These are phyloP conservation scores for Epinotia brunnichana DNA, from an alignment of 2,888 invertebrate genomes.

Conservation along the genomic window DNA sequence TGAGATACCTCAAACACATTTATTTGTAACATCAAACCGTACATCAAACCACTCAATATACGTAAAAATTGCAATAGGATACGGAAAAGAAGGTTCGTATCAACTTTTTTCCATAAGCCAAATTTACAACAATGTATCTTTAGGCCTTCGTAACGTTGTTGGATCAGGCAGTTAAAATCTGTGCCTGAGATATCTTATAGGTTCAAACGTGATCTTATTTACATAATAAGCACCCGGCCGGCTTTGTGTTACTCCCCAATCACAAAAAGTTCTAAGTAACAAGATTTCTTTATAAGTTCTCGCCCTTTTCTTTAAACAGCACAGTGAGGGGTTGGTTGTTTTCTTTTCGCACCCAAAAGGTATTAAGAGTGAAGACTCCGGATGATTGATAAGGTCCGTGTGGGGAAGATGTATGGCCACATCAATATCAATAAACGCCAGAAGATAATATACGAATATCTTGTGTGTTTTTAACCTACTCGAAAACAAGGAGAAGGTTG, in stretches of 20 bases:
- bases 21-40: too few relatives aligned
- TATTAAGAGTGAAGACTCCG: conserved; percentile 66
- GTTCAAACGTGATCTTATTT: conserved; percentile 73
- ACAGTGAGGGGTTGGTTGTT: conserved; percentile 62
- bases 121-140: conserved; percentile 61
- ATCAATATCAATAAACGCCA: conserved; percentile 44
- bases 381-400: conserved; percentile 73
- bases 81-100: conserved; percentile 51
- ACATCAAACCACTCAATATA: neutral
- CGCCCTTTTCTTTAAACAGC: neutral
- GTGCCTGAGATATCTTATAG: conserved; percentile 66
- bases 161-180: conserved; percentile 71
- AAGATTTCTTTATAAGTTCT: neutral
- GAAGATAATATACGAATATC: conserved; percentile 25
- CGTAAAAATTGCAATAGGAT: conserved; percentile 47
- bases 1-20: too few relatives aligned
- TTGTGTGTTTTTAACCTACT: conserved; percentile 1
- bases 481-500: neutral
- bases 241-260: neutral
- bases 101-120: conserved; percentile 66
- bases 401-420: conserved; percentile 68
- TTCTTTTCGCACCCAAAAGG: conserved; percentile 55
- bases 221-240: conserved; percentile 66
- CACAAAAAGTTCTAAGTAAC: conserved; percentile 1
- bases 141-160: conserved; percentile 53